These are phyloP conservation scores for Plagiodera versicolora DNA, from an alignment of 2,888 invertebrate species.

Conservation along the genomic window DNA sequence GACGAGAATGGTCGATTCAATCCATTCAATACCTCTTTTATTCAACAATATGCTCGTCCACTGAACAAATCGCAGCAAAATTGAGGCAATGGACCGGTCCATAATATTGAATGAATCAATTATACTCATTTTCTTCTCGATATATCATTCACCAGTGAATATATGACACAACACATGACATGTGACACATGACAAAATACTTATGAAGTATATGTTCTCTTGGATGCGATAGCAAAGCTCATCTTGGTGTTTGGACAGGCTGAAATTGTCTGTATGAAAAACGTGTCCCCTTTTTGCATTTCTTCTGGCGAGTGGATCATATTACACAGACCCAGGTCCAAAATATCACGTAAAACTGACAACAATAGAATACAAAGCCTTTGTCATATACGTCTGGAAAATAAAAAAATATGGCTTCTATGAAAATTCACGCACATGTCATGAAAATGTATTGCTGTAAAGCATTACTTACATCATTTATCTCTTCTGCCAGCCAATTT, in stretches of 20 bases:
- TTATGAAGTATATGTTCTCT: too few species aligned
- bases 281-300: not conserved
- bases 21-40: not conserved
- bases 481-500: not conserved
- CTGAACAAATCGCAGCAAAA: not conserved
- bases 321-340: not conserved
- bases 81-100: not conserved
- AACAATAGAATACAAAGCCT: conserved; percentile 22
- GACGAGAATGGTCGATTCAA: not conserved
- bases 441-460: conserved; percentile 8
- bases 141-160: too few species aligned
- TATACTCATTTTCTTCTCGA: too few species aligned
- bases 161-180: too few species aligned
- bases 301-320: not conserved
- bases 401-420: conserved; percentile 16
- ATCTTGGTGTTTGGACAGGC: too few species aligned
- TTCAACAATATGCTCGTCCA: not conserved
- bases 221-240: too few species aligned
- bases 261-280: not conserved
- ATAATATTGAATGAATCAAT: not conserved
- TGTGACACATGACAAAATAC: too few species aligned
- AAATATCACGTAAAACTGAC: conserved; percentile 14
- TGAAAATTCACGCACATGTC: conserved; percentile 7
- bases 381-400: conserved; percentile 15
- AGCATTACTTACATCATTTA: not conserved